phyloP scores from a whole-genome alignment of 2,113 vertebrate species.

The Planiliza haematocheilus region DNA sequence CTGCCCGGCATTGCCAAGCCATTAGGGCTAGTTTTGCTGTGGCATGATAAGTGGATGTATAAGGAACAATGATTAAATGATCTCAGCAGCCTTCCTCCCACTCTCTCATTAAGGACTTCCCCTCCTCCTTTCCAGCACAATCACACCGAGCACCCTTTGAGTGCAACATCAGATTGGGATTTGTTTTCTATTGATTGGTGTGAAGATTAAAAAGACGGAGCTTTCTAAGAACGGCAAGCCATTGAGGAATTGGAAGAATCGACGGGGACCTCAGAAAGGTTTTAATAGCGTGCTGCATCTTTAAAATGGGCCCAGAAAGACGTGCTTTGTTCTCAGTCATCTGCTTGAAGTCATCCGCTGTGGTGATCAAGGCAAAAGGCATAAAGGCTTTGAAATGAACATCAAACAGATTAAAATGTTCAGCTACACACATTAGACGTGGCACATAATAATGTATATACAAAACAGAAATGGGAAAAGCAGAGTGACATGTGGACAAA shows the following conservation, averaged over 20 bases:
- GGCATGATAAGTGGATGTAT: slow-evolving; percentile 63
- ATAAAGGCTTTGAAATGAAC: no score
- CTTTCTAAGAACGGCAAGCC: slow-evolving; percentile 14
- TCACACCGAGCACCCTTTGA: slow-evolving; percentile 50
- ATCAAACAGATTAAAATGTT: no score
- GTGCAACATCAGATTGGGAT: slow-evolving; percentile 15
- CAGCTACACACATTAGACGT: no score
- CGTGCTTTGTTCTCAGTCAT: neutral
- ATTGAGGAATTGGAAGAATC: slow-evolving; percentile 5
- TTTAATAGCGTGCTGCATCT: neutral
- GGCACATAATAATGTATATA: no score
- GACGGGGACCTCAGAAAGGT: neutral
- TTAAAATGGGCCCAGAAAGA: neutral
- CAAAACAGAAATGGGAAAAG: no score
- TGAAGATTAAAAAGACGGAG: slow-evolving; percentile 16
- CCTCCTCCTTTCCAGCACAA: slow-evolving; percentile 33
- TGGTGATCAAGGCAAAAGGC: no score
- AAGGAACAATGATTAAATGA: slow-evolving; percentile 72
- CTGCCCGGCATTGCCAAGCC: slow-evolving; percentile 49
- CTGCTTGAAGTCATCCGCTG: slow-evolving; percentile 9
- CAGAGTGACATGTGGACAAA: no score
- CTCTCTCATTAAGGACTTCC: slow-evolving; percentile 52
- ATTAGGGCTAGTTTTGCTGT: slow-evolving; percentile 58
- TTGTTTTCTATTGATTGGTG: slow-evolving; percentile 40
- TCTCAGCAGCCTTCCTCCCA: slow-evolving; percentile 58